Evolutionary conservation across 2,797 vertebrate species (phyloP).

Genomic region (Manis pentadactyla): DNA sequence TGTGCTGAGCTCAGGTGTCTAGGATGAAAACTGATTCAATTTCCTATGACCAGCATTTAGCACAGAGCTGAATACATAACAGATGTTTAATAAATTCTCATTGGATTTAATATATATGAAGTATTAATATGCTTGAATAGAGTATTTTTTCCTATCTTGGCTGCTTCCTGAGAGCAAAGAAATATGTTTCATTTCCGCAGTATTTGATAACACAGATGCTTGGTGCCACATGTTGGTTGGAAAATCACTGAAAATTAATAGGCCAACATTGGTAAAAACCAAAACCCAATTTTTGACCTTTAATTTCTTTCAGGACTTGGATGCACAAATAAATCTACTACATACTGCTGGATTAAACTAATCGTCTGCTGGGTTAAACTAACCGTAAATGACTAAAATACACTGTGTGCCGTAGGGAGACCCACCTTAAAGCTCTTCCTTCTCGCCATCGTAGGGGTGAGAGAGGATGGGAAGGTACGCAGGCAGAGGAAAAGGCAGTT

Average conservation of each 20-base stretch:
- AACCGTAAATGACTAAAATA: not conserved
- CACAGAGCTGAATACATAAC: not conserved
- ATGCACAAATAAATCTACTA: not conserved
- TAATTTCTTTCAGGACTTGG: constrained; percentile 6
- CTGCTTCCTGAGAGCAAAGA: not conserved
- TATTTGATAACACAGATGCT: not conserved
- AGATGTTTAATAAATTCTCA: constrained; percentile 38
- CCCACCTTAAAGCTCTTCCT: not conserved
- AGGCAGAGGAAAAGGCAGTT: not conserved
- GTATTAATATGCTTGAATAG: not conserved
- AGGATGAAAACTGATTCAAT: not conserved
- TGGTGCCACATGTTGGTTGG: not conserved
- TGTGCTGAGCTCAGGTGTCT: not conserved
- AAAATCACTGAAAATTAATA: constrained; percentile 22
- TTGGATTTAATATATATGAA: not conserved
- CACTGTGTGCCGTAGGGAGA: not conserved
- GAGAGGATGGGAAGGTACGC: not conserved
- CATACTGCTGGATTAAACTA: not conserved
- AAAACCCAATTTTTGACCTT: constrained; percentile 30
- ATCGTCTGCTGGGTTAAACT: not conserved
- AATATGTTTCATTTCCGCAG: constrained; percentile 12
- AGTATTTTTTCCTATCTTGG: not conserved
- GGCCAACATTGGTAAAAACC: not conserved
- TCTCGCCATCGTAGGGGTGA: rapidly evolving
- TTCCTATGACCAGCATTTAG: not conserved